Evolutionary conservation across 2,888 invertebrate genomes (phyloP).

Genomic region (Himalopsyche anomala): DNA sequence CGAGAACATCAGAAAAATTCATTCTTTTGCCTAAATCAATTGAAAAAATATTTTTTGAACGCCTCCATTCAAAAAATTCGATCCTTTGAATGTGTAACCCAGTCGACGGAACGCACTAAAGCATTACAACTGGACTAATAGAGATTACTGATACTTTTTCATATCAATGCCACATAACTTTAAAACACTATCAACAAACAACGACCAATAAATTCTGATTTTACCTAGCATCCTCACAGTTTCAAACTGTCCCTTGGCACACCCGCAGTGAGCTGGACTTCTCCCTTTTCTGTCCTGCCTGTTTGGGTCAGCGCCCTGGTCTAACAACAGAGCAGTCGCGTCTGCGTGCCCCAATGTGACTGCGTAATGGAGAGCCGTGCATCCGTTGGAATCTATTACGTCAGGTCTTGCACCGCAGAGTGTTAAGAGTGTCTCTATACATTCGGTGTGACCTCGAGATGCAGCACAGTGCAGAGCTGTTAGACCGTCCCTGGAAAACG

Average conservation of each 20-base stretch:
- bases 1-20: neutral
- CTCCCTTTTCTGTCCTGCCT: slow-evolving; percentile 94
- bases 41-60: too few relatives aligned
- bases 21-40: too few relatives aligned
- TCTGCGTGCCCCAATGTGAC: slow-evolving; percentile 97
- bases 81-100: too few relatives aligned
- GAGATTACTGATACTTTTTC: too few relatives aligned
- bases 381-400: slow-evolving; percentile 94
- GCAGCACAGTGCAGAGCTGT: slow-evolving; percentile 98
- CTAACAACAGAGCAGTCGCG: slow-evolving; percentile 91
- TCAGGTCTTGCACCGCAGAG: slow-evolving; percentile 93
- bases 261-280: slow-evolving; percentile 95
- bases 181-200: neutral
- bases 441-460: slow-evolving; percentile 95
- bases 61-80: too few relatives aligned
- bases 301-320: slow-evolving; percentile 93
- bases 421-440: slow-evolving; percentile 91
- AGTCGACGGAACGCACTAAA: too few relatives aligned
- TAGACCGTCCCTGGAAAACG: slow-evolving; percentile 87
- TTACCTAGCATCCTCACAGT: slow-evolving; percentile 85
- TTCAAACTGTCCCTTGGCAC: slow-evolving; percentile 96
- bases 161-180: too few relatives aligned
- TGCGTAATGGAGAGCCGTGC: slow-evolving; percentile 97
- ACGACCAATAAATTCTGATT: neutral
- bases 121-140: too few relatives aligned